phyloP scores from a whole-genome alignment of 2,797 vertebrate species.

The Oreochromis grahami region DNA sequence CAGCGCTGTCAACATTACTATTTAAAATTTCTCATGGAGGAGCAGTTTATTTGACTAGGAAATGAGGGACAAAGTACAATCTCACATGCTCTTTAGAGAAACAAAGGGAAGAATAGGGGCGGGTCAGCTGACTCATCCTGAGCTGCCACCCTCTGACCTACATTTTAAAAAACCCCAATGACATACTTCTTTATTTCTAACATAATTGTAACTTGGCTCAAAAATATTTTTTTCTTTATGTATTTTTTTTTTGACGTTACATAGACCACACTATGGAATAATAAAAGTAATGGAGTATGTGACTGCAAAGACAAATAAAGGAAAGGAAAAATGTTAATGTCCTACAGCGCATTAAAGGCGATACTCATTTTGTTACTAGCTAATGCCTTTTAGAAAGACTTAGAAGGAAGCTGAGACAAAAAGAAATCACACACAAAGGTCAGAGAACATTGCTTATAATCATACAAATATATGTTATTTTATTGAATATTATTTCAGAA shows the following conservation, averaged over 20 bases:
- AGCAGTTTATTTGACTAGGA: neutral
- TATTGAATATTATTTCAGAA: constrained; percentile 78
- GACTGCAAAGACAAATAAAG: neutral
- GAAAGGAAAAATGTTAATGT: neutral
- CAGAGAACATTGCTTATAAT: constrained; percentile 65
- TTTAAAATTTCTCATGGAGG: neutral
- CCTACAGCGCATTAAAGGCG: neutral
- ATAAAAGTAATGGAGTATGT: neutral
- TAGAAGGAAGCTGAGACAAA: neutral
- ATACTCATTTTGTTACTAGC: neutral
- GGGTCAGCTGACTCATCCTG: neutral
- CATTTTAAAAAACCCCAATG: neutral
- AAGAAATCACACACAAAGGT: constrained; percentile 4
- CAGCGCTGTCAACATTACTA: neutral
- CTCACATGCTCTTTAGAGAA: neutral
- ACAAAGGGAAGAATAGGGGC: neutral
- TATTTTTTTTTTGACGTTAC: neutral
- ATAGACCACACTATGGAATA: neutral
- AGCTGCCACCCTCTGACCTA: neutral
- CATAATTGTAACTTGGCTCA: neutral
- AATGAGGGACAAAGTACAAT: neutral
- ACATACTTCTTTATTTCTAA: neutral
- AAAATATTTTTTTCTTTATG: neutral
- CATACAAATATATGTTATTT: constrained; percentile 84
- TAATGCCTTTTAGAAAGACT: neutral